phyloP scores from a whole-genome alignment of 1,140 invertebrate genomes.

The Psilanteris sp. region DNA sequence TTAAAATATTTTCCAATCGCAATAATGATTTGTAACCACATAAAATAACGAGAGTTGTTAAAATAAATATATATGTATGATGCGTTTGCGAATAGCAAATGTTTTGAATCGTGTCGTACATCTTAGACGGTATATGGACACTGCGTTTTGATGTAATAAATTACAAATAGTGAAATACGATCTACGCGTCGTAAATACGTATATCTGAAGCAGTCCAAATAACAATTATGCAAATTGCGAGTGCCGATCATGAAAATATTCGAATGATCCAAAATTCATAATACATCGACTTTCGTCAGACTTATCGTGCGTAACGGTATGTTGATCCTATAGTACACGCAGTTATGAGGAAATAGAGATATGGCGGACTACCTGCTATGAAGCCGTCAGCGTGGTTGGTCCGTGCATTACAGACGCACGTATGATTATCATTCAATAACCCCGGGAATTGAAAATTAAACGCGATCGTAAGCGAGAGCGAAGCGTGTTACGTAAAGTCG shows the following conservation, averaged over 20 bases:
- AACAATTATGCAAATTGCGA: conserved; percentile 14
- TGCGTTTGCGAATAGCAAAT: no score
- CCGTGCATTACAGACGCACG: conserved; percentile 19
- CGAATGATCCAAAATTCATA: conserved; percentile 11
- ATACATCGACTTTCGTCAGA: conserved; percentile 12
- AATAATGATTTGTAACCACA: no score
- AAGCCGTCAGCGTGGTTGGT: conserved; percentile 11
- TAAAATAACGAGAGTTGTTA: no score
- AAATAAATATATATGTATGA: no score
- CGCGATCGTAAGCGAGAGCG: conserved; percentile 19
- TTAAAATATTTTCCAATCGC: no score
- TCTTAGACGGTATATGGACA: no score
- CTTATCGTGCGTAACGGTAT: conserved; percentile 25
- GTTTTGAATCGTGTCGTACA: not conserved
- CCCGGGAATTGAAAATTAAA: conserved; percentile 37
- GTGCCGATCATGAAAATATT: conserved; percentile 1
- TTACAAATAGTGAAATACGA: conserved; percentile 7
- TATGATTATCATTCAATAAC: conserved; percentile 50
- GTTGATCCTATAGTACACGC: not conserved
- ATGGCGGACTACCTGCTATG: conserved; percentile 5
- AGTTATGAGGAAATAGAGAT: conserved; percentile 13
- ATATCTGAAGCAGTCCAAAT: not conserved
- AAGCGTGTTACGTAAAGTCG: conserved; percentile 40
- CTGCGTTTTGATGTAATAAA: no score
- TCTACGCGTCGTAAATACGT: not conserved